Evolutionary conservation across 1,140 invertebrate species (phyloP).

Genomic region (Lepidurus arcticus): DNA sequence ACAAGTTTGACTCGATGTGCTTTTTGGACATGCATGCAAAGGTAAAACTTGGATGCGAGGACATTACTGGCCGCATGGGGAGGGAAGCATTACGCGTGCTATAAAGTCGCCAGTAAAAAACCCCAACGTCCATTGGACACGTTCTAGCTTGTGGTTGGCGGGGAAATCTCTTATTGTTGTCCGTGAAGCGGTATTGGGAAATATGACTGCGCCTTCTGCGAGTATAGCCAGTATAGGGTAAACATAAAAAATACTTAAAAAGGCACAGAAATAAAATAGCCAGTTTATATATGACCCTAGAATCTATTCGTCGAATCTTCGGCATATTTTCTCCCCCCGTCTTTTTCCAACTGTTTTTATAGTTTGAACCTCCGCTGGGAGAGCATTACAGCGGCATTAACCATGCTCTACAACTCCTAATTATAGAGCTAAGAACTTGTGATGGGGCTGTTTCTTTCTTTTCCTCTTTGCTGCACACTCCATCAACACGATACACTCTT

Average conservation of each 20-base stretch:
- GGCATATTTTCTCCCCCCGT: neutral
- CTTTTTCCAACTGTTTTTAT: neutral
- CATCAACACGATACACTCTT: neutral
- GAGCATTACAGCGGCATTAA: constrained; percentile 1
- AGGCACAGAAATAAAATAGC: neutral
- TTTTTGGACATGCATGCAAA: neutral
- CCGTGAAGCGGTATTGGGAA: neutral
- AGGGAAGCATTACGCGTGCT: neutral
- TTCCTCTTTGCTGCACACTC: constrained; percentile 8
- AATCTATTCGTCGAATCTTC: neutral
- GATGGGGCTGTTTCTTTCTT: constrained; percentile 18
- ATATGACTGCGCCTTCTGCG: too few species aligned
- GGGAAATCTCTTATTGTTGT: constrained; percentile 1
- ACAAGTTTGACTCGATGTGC: neutral
- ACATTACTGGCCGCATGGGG: neutral
- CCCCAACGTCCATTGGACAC: constrained; percentile 14
- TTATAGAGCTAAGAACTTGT: constrained; percentile 15
- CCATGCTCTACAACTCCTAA: constrained; percentile 14
- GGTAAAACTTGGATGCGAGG: neutral
- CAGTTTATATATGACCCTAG: neutral
- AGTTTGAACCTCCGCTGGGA: neutral
- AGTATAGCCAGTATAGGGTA: too few species aligned
- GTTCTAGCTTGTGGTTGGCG: neutral
- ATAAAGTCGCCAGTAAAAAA: neutral
- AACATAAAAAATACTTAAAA: neutral